Conservation (phyloP, 1,140 invertebrate genomes). For the Maconellicoccus hirsutus region DNA sequence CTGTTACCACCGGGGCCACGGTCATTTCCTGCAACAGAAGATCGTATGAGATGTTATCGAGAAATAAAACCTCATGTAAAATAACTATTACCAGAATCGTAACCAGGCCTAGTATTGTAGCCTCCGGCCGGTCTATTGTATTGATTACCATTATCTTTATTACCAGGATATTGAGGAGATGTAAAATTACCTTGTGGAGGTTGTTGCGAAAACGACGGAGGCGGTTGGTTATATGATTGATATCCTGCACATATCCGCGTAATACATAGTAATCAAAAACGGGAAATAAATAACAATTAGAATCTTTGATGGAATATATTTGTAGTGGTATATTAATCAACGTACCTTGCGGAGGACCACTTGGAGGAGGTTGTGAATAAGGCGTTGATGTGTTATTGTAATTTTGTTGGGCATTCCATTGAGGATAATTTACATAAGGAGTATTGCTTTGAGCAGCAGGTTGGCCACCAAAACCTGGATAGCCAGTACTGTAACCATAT, state of each 20-base stretch:
- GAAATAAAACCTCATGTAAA: not conserved
- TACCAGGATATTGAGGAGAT: not conserved
- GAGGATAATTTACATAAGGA: slow-evolving; percentile 9
- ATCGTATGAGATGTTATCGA: not conserved
- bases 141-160: slow-evolving; percentile 14
- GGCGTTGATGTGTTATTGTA: not conserved
- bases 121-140: not conserved
- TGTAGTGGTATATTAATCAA: not conserved
- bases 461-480: slow-evolving; percentile 1
- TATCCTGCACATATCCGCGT: not conserved
- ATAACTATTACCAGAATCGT: not conserved
- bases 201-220: not conserved
- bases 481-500: slow-evolving; percentile 1
- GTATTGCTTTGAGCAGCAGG: not conserved
- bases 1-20: not conserved
- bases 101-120: not conserved
- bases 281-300: no score
- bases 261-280: no score
- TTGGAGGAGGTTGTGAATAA: not conserved
- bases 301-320: no score
- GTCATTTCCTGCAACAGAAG: not conserved
- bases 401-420: slow-evolving; percentile 1
- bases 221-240: slow-evolving; percentile 1
- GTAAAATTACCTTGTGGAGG: slow-evolving; percentile 6
- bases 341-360: not conserved